These are phyloP conservation scores for Prolemur simus DNA, from an alignment of 2,113 vertebrate species.

Conservation along the genomic window DNA sequence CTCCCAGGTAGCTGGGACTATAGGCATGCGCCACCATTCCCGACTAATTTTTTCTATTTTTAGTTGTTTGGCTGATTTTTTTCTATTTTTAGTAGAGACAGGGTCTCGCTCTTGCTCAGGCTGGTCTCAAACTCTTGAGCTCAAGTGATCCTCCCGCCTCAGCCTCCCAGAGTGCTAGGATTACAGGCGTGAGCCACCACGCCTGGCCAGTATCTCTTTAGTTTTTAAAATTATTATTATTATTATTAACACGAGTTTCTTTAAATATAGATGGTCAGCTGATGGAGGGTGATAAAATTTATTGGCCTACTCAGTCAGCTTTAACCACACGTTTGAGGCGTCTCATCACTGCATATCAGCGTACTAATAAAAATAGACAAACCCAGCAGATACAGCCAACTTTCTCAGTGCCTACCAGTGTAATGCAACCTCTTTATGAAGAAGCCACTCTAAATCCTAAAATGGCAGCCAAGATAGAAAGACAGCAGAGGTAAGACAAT, in stretches of 20 bases:
- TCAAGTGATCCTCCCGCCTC: too few relatives aligned
- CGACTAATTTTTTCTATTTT: too few relatives aligned
- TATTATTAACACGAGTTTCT: constrained; percentile 57
- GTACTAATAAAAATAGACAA: constrained; percentile 95
- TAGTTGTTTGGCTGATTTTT: too few relatives aligned
- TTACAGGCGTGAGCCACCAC: too few relatives aligned
- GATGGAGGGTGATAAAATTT: constrained; percentile 90
- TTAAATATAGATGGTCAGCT: constrained; percentile 86
- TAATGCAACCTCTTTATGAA: constrained; percentile 88
- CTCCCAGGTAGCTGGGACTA: too few relatives aligned
- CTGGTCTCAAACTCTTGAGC: too few relatives aligned
- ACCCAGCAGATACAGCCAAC: constrained; percentile 92
- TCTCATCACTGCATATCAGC: constrained; percentile 96
- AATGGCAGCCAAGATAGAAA: constrained; percentile 98
- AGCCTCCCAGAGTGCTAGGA: too few relatives aligned
- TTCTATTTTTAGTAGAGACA: too few relatives aligned
- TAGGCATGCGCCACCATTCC: too few relatives aligned
- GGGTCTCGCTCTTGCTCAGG: too few relatives aligned
- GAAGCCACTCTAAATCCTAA: constrained; percentile 94
- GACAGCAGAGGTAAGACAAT: constrained; percentile 92
- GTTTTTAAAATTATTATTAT: background rate
- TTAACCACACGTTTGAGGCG: constrained; percentile 96
- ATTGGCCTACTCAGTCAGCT: constrained; percentile 96
- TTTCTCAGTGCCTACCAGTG: constrained; percentile 86
- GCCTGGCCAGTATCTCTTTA: too few relatives aligned